Conservation (phyloP, 2,113 vertebrate species). For the Plectropomus leopardus region DNA sequence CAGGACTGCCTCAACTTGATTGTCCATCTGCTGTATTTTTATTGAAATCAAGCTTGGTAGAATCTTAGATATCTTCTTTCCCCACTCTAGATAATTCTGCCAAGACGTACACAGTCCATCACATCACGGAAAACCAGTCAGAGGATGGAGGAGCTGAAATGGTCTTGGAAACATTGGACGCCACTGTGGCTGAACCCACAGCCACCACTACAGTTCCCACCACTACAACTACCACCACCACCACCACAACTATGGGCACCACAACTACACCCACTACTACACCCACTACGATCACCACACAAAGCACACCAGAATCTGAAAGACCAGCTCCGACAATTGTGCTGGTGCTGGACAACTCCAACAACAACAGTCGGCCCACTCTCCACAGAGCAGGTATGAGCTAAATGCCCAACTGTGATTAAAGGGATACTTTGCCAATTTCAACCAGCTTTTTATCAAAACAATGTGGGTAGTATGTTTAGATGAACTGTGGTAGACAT, state of each 20-base stretch:
- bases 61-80: not conserved
- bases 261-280: conserved; percentile 55
- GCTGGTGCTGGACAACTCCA: conserved; percentile 79
- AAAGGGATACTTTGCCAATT: no score
- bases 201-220: conserved; percentile 38
- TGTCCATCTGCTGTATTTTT: not conserved
- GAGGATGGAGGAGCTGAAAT: conserved; percentile 78
- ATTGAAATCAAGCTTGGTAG: conserved; percentile 19
- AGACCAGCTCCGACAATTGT: conserved; percentile 78
- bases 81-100: conserved; percentile 81
- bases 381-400: conserved; percentile 82
- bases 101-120: conserved; percentile 74
- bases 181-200: conserved; percentile 23
- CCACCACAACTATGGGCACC: conserved; percentile 32
- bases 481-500: no score
- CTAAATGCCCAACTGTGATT: not conserved
- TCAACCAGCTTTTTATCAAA: no score
- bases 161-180: conserved; percentile 62
- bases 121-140: conserved; percentile 78
- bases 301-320: conserved; percentile 41
- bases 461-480: no score
- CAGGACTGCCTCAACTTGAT: conserved; percentile 8
- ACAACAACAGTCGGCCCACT: conserved; percentile 77
- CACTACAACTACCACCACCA: conserved; percentile 36
- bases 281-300: conserved; percentile 55